Evolutionary conservation across 2,888 invertebrate species (phyloP).

Genomic region (Noctuana brunneofusca): DNA sequence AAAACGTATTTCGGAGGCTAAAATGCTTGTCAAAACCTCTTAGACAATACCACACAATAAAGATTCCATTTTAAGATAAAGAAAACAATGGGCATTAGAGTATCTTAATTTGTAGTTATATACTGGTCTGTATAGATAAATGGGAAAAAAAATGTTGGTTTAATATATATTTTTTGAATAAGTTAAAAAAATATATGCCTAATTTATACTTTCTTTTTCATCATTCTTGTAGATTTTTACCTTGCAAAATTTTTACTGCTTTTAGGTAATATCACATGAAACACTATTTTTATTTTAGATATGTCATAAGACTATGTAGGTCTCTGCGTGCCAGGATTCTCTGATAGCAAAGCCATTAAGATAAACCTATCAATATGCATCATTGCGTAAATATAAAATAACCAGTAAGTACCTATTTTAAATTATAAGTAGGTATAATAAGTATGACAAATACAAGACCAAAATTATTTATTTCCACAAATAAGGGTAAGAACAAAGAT

Average conservation of each 20-base stretch:
- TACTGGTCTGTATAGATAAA: no score
- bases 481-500: no score
- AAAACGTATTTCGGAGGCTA: slow-evolving; percentile 76
- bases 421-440: no score
- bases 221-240: background rate
- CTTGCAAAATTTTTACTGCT: background rate
- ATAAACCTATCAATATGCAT: slow-evolving; percentile 42
- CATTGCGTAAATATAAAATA: slow-evolving; percentile 16
- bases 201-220: no score
- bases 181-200: no score
- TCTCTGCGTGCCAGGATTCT: slow-evolving; percentile 42
- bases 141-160: no score
- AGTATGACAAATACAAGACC: no score
- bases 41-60: slow-evolving; percentile 43
- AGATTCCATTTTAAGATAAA: slow-evolving; percentile 27
- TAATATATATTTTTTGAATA: no score
- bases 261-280: background rate
- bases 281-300: background rate
- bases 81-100: slow-evolving; percentile 6
- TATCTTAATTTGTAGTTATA: background rate
- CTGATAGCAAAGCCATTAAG: slow-evolving; percentile 67
- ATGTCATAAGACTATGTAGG: slow-evolving; percentile 52
- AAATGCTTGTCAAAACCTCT: slow-evolving; percentile 65
- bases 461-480: no score
- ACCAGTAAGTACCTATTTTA: background rate